phyloP scores from a whole-genome alignment of 2,888 invertebrate species.

The Callimorpha dominula region DNA sequence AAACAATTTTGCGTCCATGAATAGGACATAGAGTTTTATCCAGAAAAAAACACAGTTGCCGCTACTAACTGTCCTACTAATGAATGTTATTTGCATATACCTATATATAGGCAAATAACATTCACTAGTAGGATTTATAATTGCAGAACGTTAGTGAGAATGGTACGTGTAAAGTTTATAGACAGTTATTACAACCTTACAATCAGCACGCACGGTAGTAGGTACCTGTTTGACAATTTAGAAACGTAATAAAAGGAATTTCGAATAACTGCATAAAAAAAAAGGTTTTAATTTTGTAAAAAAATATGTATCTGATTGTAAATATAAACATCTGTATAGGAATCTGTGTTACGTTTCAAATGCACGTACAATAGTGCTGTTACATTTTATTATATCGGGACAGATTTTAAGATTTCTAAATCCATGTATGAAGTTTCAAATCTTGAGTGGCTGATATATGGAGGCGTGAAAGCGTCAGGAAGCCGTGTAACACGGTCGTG shows the following conservation, averaged over 20 bases:
- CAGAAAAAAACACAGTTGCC: neutral
- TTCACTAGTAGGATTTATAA: no score
- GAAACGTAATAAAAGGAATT: neutral
- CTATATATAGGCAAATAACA: no score
- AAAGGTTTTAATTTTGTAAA: neutral
- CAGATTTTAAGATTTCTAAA: conserved; percentile 34
- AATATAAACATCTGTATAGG: no score
- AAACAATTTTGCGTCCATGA: neutral
- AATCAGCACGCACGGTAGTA: no score
- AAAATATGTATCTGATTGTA: neutral
- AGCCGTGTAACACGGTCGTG: conserved; percentile 48
- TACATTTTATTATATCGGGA: neutral
- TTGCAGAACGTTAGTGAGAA: no score
- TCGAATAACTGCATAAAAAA: neutral
- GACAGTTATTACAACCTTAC: no score
- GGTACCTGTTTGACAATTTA: no score
- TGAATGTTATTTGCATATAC: no score
- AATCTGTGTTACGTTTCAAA: neutral
- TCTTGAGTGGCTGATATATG: conserved; percentile 49
- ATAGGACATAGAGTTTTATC: neutral
- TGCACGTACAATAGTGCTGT: neutral
- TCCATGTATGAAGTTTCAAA: conserved; percentile 39
- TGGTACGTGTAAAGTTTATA: no score
- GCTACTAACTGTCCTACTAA: no score
- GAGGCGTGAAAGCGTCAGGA: conserved; percentile 52